Evolutionary conservation across 2,113 vertebrate species (phyloP), one percentile per base, ranked within the genome.

Genomic region (Petromus typicus): DNA sequence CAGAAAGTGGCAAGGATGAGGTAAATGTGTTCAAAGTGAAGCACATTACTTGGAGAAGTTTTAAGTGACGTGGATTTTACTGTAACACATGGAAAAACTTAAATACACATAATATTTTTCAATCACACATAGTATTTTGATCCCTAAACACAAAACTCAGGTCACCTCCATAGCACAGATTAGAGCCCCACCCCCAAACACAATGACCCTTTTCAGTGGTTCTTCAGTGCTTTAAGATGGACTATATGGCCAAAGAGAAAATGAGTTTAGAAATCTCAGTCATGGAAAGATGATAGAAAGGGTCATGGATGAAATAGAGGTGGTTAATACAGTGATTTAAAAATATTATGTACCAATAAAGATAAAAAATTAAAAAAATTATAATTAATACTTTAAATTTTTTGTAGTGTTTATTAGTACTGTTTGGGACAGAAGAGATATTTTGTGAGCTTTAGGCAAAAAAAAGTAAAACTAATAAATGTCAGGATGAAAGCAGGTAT

Each of bases 321-420:
- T 34, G 63, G 51, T 2, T 27, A 22, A 84, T 5, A 7, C 16
- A 54, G 75, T 81, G 7, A 67, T 9, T 54, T 11, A n/a, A n/a
- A n/a, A n/a, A n/a, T n/a, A n/a, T n/a, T n/a, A n/a, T n/a, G n/a
- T n/a, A n/a, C n/a, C n/a, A n/a, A n/a, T n/a, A n/a, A n/a, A n/a
- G n/a, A n/a, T n/a, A n/a, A n/a, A n/a, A n/a, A n/a, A n/a, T 75
- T 89, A 8, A 73, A 57, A 82, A 86, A 61, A 86, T n/a, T 67
- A 16, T 64, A 90, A 92, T 89, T 75, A 89, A 79, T 81, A 23
- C 20, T 22, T 27, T 82, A 27, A 75, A 3, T 75, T 30, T 73
- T 75, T 45, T 13, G 45, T n/a, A n/a, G n/a, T 45, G 13, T 75
- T 75, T 75, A 45, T 30, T 75, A 43, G 40, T 73, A 40, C 5